Evolutionary conservation across 2,113 vertebrate species (phyloP).

Genomic region (Hypanus sabinus): DNA sequence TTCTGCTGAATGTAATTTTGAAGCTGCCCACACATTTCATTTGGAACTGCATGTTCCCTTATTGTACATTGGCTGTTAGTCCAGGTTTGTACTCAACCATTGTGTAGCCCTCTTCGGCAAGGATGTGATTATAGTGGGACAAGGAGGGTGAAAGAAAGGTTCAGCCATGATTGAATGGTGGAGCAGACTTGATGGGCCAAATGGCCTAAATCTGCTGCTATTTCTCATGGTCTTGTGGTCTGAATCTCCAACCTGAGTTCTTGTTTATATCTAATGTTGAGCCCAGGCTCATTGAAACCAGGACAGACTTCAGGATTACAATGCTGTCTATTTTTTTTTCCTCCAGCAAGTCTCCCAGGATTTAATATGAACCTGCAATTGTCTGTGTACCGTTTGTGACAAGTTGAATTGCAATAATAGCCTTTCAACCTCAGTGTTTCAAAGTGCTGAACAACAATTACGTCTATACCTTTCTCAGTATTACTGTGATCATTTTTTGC

Average conservation of each 20-base stretch:
- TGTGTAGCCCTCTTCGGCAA: not conserved
- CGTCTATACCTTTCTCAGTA: not conserved
- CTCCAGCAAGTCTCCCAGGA: not conserved
- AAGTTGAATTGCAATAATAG: not conserved
- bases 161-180: too few species aligned
- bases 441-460: not conserved
- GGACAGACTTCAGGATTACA: not conserved
- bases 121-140: too few species aligned
- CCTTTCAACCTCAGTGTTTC: not conserved
- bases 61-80: not conserved
- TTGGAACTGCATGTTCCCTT: not conserved
- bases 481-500: not conserved
- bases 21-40: not conserved
- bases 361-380: not conserved
- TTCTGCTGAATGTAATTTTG: not conserved
- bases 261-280: not conserved
- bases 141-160: too few species aligned
- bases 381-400: not conserved
- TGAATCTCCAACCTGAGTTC: not conserved
- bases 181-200: too few species aligned
- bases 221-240: too few species aligned
- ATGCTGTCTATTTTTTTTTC: not conserved
- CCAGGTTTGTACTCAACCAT: not conserved
- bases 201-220: too few species aligned
- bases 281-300: not conserved